Conservation (phyloP, 2,797 vertebrate species). For the Microctenopoma steveboyesi region DNA sequence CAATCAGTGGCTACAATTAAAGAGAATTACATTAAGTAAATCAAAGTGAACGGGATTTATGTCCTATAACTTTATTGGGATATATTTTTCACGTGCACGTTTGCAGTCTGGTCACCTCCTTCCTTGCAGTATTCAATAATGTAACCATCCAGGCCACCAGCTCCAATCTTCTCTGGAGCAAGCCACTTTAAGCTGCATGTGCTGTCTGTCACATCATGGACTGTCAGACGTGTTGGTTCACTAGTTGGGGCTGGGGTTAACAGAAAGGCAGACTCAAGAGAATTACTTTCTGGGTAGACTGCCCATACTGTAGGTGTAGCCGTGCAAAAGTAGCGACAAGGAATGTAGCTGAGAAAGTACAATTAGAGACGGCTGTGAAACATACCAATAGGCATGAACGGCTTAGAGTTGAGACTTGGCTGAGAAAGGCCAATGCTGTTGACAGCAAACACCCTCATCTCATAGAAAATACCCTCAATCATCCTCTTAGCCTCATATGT, state of each 20-base stretch:
- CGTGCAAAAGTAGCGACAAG: neutral
- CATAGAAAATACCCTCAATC: conserved; percentile 92
- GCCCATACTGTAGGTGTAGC: neutral
- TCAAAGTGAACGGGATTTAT: conserved; percentile 22
- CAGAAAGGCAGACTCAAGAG: conserved; percentile 34
- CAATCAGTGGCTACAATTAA: conserved; percentile 85
- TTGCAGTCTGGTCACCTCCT: conserved; percentile 82
- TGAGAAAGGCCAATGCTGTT: conserved; percentile 90
- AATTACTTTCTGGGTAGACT: conserved; percentile 1
- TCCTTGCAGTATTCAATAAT: conserved; percentile 91
- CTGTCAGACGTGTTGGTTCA: conserved; percentile 84
- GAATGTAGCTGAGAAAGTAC: conserved; percentile 4
- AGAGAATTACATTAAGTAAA: conserved; percentile 35
- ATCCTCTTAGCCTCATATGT: conserved; percentile 91
- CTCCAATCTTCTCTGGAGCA: conserved; percentile 88
- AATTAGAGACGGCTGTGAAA: neutral
- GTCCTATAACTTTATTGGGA: conserved; percentile 5
- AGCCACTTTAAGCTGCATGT: conserved; percentile 92
- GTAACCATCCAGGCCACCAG: conserved; percentile 91
- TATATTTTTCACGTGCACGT: conserved; percentile 2
- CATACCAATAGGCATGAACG: conserved; percentile 95
- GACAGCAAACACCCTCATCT: conserved; percentile 92
- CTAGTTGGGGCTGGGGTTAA: conserved; percentile 86
- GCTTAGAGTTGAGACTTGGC: conserved; percentile 88
- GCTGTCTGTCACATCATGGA: conserved; percentile 89